These are phyloP conservation scores for Villa cingulata DNA, from an alignment of 2,888 invertebrate species.

Conservation along the genomic window DNA sequence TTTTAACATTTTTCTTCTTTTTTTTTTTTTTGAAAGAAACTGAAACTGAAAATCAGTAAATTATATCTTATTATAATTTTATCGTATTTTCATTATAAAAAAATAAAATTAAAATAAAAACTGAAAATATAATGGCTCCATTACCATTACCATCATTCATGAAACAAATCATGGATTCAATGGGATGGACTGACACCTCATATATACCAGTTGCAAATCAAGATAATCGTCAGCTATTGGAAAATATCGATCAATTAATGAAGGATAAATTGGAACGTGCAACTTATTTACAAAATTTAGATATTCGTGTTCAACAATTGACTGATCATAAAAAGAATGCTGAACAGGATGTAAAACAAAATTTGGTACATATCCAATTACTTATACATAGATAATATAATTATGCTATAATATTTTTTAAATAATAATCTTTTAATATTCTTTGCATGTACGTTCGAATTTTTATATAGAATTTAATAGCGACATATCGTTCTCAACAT, in stretches of 20 bases:
- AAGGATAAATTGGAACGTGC: constrained; percentile 38
- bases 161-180: constrained; percentile 48
- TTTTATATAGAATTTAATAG: constrained; percentile 41
- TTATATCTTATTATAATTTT: too few species aligned
- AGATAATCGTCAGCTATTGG: constrained; percentile 42
- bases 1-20: too few species aligned
- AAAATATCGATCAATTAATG: constrained; percentile 37
- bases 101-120: too few species aligned
- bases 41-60: too few species aligned
- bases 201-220: constrained; percentile 66
- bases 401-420: background rate
- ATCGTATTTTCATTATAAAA: background rate
- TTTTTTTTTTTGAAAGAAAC: too few species aligned
- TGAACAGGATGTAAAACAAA: constrained; percentile 41
- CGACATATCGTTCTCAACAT: constrained; percentile 53
- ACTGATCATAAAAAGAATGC: constrained; percentile 40
- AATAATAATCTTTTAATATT: background rate
- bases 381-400: too few species aligned
- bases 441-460: background rate
- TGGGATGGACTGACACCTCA: constrained; percentile 65
- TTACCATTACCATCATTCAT: constrained; percentile 25
- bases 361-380: constrained; percentile 38
- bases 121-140: background rate
- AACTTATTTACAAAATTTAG: constrained; percentile 35
- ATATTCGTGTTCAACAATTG: constrained; percentile 35